These are phyloP conservation scores for Alloplasta piceator DNA, from an alignment of 2,888 invertebrate species.

Conservation along the genomic window DNA sequence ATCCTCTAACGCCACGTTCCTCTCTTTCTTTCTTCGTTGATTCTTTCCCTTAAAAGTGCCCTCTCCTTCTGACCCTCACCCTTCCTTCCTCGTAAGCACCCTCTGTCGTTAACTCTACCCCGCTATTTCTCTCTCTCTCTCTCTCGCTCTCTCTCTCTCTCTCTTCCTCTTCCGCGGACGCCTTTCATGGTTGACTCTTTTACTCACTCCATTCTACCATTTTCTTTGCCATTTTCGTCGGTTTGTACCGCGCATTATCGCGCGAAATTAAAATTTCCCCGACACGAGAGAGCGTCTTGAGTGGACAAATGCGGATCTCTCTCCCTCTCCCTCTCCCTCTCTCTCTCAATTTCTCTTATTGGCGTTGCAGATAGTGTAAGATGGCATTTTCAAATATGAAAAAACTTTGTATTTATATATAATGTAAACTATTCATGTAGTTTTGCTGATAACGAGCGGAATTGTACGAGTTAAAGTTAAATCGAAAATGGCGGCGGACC, in stretches of 20 bases:
- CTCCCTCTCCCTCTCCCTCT: too few species aligned
- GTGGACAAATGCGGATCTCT: constrained; percentile 7
- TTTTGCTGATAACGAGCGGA: too few species aligned
- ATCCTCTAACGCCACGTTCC: constrained; percentile 48
- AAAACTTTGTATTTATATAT: too few species aligned
- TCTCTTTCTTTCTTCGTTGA: constrained; percentile 24
- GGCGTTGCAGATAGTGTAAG: constrained; percentile 30
- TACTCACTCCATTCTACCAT: not conserved
- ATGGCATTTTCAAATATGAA: not conserved
- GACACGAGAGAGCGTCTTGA: constrained; percentile 38
- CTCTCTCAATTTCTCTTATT: not conserved
- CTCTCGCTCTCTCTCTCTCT: constrained; percentile 17
- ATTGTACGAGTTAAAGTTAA: too few species aligned
- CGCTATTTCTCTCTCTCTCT: not conserved
- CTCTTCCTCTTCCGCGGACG: not conserved
- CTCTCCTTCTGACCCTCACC: not conserved
- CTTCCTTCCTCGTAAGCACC: not conserved
- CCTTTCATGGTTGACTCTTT: too few species aligned
- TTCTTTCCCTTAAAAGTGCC: not conserved
- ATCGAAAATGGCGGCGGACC: too few species aligned
- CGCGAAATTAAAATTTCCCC: constrained; percentile 64
- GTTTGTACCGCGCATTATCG: constrained; percentile 50
- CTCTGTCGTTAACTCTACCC: not conserved
- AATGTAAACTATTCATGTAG: too few species aligned
- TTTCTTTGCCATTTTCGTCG: constrained; percentile 24